Conservation (phyloP, 2,113 vertebrate species). For the Turnix velox region DNA sequence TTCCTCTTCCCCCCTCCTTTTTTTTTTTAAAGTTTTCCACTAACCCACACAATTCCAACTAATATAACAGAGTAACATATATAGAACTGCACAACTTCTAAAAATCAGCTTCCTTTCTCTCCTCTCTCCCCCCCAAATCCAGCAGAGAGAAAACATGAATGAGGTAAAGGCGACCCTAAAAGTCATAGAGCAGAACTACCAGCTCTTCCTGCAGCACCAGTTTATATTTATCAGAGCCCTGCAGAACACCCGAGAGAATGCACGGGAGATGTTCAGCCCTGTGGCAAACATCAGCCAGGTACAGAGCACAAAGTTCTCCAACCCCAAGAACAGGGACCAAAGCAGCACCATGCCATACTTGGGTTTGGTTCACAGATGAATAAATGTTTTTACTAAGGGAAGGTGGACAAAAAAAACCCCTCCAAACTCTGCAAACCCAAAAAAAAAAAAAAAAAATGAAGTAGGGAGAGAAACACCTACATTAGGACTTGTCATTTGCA, state of each 20-base stretch:
- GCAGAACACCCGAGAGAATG: constrained; percentile 70
- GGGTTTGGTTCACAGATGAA: neutral
- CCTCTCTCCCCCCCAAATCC: neutral
- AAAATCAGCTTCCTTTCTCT: neutral
- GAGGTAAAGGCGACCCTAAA: constrained; percentile 66
- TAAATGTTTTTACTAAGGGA: neutral
- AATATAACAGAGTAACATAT: accelerated
- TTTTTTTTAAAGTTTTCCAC: neutral
- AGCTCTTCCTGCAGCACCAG: constrained; percentile 79
- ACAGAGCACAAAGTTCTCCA: neutral
- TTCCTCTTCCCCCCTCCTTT: no score
- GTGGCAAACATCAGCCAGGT: constrained; percentile 78
- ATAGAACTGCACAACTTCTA: accelerated
- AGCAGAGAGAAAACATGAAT: constrained; percentile 56
- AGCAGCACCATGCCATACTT: accelerated
- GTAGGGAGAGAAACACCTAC: neutral
- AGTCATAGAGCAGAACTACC: constrained; percentile 65
- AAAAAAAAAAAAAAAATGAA: neutral
- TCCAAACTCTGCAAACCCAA: neutral
- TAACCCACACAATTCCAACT: neutral
- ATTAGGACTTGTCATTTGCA: neutral
- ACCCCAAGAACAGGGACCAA: accelerated
- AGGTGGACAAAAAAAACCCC: neutral
- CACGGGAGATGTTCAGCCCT: constrained; percentile 66
- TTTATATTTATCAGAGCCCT: constrained; percentile 75